Evolutionary conservation across 2,113 vertebrate species (phyloP), one percentile per base, ranked within the genome.

Genomic region (Buteo buteo): DNA sequence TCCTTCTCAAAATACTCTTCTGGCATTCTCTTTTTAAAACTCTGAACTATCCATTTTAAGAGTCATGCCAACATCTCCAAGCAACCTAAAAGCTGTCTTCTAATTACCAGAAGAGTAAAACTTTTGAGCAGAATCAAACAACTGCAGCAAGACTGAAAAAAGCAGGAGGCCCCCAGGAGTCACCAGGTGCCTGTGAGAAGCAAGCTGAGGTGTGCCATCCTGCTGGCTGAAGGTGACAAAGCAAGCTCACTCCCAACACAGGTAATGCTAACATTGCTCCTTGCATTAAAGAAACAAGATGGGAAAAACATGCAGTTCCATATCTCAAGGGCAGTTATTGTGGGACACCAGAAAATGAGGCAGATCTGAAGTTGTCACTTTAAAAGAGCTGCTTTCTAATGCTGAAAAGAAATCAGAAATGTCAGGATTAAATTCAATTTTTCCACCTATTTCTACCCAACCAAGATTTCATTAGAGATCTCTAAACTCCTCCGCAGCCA

Each of bases 101-200:
- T 64, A 73, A 3, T 70, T 57, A 81, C 11, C 17, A 58, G 21
- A 90, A 70, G 3, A 61, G 45, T 49, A 86, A 69, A 86, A 55
- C 25, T 61, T 61, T 77, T 69, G 11, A 91, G 47, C 16, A 84
- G 38, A 84, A 84, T 29, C 7, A 74, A 87, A 70, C 17, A 85
- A 36, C 44, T 77, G 20, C 20, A 77, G 34, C 13, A 77, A 64
- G 47, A 84, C 44, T 52, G 7, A 32, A n/a, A 65, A 78, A 71
- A 34, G 0, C 2, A 1, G 10, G n/a, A 74, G 8, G 7, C 1
- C 11, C 13, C 22, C 25, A 57, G n/a, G 32, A 38, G 44, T 34
- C 40, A 47, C 7, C 13, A 42, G 29, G 22, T 50, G 18, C 22
- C 50, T 47, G 59, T 17, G 22, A 81, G n/a, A 83, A 86, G 36